These are phyloP conservation scores for Psococerastis gibbosa DNA, from an alignment of 2,888 invertebrate genomes.

Conservation along the genomic window DNA sequence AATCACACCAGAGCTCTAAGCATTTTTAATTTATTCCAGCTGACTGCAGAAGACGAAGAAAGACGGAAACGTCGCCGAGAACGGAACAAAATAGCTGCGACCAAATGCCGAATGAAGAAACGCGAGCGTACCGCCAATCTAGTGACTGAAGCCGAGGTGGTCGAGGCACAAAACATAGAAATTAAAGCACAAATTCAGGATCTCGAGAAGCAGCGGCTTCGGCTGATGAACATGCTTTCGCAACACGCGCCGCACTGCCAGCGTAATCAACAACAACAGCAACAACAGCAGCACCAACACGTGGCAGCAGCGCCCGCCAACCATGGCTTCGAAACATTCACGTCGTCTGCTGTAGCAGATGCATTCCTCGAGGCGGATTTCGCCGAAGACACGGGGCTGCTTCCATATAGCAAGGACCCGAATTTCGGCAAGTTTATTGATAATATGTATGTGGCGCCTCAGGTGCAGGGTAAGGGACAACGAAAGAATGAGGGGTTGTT, in stretches of 20 bases:
- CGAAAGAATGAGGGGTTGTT: not conserved
- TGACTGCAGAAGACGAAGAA: slow-evolving; percentile 85
- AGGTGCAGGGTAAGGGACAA: not conserved
- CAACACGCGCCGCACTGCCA: slow-evolving; percentile 54
- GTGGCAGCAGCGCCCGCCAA: not conserved
- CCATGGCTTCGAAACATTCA: not conserved
- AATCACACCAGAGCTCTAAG: no score
- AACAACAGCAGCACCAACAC: not conserved
- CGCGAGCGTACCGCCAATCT: slow-evolving; percentile 72
- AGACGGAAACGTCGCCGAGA: slow-evolving; percentile 67
- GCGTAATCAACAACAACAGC: slow-evolving; percentile 31
- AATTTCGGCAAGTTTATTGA: slow-evolving; percentile 1
- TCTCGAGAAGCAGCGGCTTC: slow-evolving; percentile 57
- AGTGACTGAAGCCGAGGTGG: slow-evolving; percentile 64
- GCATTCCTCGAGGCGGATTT: not conserved
- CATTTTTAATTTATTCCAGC: slow-evolving; percentile 36
- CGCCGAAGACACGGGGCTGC: not conserved
- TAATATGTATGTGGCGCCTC: not conserved
- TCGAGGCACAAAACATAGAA: slow-evolving; percentile 70
- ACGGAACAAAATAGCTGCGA: slow-evolving; percentile 85
- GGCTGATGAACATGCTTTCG: slow-evolving; percentile 60
- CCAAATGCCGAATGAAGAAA: slow-evolving; percentile 86
- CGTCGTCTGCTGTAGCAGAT: no score
- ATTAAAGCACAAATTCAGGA: slow-evolving; percentile 67
- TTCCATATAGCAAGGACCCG: slow-evolving; percentile 7